Evolutionary conservation across 2,888 invertebrate genomes (phyloP).

Genomic region (Empis stercorea): DNA sequence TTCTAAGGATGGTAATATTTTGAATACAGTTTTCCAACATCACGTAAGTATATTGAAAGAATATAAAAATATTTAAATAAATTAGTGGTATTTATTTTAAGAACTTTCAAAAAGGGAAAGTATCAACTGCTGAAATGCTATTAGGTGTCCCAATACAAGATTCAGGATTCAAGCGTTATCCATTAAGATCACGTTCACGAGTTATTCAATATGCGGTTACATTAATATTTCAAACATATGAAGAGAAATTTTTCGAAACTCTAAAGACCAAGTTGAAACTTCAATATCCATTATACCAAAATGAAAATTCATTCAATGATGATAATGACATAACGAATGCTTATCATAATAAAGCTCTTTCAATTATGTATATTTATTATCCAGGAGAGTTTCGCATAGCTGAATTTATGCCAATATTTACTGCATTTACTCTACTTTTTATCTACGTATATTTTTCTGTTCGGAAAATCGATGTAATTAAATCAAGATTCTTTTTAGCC

Average conservation of each 20-base stretch:
- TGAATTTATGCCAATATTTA: slow-evolving; percentile 70
- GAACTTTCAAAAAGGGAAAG: slow-evolving; percentile 73
- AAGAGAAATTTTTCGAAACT: slow-evolving; percentile 64
- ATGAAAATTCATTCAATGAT: slow-evolving; percentile 14
- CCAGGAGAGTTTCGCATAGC: slow-evolving; percentile 77
- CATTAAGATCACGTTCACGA: slow-evolving; percentile 68
- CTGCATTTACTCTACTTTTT: slow-evolving; percentile 76
- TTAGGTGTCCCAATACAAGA: slow-evolving; percentile 86
- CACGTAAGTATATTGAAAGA: slow-evolving; percentile 47
- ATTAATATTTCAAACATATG: slow-evolving; percentile 66
- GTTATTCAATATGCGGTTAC: slow-evolving; percentile 85
- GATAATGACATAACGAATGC: slow-evolving; percentile 11
- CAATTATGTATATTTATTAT: slow-evolving; percentile 61
- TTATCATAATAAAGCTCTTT: slow-evolving; percentile 23
- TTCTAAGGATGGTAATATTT: slow-evolving; percentile 62
- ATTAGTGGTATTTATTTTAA: slow-evolving; percentile 25
- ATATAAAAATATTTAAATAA: neutral
- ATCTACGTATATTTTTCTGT: slow-evolving; percentile 92
- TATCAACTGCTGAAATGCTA: slow-evolving; percentile 75
- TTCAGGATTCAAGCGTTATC: slow-evolving; percentile 81
- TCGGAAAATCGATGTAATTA: slow-evolving; percentile 64
- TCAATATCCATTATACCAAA: slow-evolving; percentile 61
- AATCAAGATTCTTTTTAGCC: slow-evolving; percentile 48
- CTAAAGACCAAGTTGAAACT: slow-evolving; percentile 54
- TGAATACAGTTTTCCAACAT: slow-evolving; percentile 69